Conservation (phyloP, 2,888 invertebrate species). For the Linyphia triangularis region DNA sequence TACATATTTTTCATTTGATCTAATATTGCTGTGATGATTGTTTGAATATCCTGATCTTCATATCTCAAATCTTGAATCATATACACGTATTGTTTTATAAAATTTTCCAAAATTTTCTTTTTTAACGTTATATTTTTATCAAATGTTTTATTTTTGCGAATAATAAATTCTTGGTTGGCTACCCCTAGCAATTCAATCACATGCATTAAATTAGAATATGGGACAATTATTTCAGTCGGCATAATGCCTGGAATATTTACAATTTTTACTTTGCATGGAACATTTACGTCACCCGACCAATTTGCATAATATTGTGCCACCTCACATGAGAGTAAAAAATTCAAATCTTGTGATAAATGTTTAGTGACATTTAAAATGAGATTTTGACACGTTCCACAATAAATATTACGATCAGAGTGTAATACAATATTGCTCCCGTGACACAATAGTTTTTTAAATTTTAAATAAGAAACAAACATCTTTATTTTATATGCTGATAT, state of each 20-base stretch:
- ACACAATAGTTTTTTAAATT: constrained; percentile 20
- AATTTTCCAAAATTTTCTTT: constrained; percentile 46
- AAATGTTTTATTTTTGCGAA: constrained; percentile 8
- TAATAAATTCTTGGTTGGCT: constrained; percentile 23
- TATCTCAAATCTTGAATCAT: constrained; percentile 7
- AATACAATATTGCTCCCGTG: neutral
- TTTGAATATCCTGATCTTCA: constrained; percentile 5
- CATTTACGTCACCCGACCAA: constrained; percentile 16
- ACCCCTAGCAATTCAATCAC: constrained; percentile 25
- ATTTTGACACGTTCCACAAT: constrained; percentile 1
- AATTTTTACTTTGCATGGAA: constrained; percentile 5
- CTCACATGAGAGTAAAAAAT: constrained; percentile 25
- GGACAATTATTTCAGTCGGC: neutral
- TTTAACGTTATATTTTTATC: neutral
- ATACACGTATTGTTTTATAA: constrained; percentile 15
- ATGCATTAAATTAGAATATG: neutral
- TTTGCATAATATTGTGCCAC: constrained; percentile 25
- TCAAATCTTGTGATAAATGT: constrained; percentile 14
- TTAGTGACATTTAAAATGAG: constrained; percentile 10
- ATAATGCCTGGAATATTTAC: constrained; percentile 26
- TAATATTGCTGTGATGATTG: neutral
- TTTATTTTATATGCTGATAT: too few relatives aligned
- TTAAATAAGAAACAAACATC: constrained; percentile 21
- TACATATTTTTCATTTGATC: constrained; percentile 13
- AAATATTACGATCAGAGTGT: neutral